phyloP scores from a whole-genome alignment of 2,113 vertebrate species.

The Corythaeola cristata region DNA sequence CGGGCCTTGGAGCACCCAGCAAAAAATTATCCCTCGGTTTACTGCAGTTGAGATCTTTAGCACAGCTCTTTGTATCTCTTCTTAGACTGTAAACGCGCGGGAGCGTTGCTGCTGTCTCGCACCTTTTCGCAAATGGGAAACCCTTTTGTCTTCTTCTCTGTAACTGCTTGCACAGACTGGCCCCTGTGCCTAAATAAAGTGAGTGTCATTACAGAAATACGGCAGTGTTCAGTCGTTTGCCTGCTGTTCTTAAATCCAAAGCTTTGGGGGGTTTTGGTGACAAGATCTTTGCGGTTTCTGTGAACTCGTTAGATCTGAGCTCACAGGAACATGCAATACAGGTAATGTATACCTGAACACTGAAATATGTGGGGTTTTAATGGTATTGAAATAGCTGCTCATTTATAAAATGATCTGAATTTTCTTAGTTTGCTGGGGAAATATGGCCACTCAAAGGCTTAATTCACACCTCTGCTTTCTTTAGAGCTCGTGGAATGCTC shows the following conservation, averaged over 20 bases:
- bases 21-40: neutral
- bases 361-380: neutral
- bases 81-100: neutral
- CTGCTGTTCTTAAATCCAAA: neutral
- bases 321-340: neutral
- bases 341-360: neutral
- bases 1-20: neutral
- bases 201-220: neutral
- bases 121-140: neutral
- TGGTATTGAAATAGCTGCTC: neutral
- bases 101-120: neutral
- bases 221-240: neutral
- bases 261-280: neutral
- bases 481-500: neutral
- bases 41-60: neutral
- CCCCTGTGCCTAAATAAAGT: neutral
- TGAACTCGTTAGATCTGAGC: neutral
- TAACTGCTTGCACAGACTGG: neutral
- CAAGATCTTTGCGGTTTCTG: neutral
- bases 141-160: neutral
- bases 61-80: neutral
- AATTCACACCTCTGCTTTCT: neutral
- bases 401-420: neutral
- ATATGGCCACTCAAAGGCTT: neutral
- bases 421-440: neutral